Percentiles rank a stretch among this genome's conserved stretches.
Conservation (phyloP, 1,140 invertebrate species). For the Propsilocerus akamusi region DNA sequence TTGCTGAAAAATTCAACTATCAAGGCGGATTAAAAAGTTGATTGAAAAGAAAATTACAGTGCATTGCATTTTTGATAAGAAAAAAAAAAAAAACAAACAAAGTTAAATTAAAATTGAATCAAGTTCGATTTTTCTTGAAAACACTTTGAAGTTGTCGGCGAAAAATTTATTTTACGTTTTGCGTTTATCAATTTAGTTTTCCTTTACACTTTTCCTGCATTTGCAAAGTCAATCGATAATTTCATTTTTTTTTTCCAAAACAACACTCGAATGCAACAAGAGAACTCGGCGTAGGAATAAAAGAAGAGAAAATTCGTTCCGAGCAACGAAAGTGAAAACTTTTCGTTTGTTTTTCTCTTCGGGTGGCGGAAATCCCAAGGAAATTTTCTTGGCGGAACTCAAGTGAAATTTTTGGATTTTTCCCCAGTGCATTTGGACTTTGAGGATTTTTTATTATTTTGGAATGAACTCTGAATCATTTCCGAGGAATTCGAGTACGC, state of each 20-base stretch:
- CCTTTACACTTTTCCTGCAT: too few species aligned
- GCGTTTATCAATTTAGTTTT: too few species aligned
- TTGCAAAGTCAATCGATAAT: too few species aligned
- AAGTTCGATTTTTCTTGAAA: neutral
- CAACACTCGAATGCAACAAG: neutral
- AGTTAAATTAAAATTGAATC: neutral
- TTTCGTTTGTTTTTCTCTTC: too few species aligned
- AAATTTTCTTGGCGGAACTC: too few species aligned
- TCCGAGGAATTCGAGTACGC: neutral
- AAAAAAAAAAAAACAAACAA: neutral
- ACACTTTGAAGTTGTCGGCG: neutral
- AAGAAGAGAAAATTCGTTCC: neutral
- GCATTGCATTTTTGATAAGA: neutral
- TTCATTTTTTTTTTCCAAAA: neutral
- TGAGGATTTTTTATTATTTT: neutral
- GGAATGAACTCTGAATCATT: neutral
- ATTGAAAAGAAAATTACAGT: neutral
- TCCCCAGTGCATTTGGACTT: too few species aligned
- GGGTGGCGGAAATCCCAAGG: too few species aligned
- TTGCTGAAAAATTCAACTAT: neutral
- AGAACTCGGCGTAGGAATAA: neutral
- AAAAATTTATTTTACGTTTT: neutral
- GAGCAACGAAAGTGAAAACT: conserved; percentile 1
- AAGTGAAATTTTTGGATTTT: too few species aligned
- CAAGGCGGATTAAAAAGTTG: neutral